Percentiles rank a stretch among this genome's conserved stretches.
These are phyloP conservation scores for Excalfactoria chinensis DNA, from an alignment of 2,113 vertebrate genomes.

Conservation along the genomic window DNA sequence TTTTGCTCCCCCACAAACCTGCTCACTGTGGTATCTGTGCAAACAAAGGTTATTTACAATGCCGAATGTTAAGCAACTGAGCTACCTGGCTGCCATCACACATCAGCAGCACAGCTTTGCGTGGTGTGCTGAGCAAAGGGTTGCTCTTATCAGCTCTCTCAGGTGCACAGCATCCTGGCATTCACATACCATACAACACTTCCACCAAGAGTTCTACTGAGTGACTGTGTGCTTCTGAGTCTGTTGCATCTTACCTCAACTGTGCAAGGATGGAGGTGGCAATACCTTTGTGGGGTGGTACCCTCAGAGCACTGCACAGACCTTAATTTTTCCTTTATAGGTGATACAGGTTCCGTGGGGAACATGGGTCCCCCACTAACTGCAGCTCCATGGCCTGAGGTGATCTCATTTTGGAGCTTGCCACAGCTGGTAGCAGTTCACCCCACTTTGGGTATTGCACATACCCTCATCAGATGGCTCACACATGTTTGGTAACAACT, in stretches of 20 bases:
- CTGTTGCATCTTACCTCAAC: neutral
- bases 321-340: neutral
- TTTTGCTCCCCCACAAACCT: neutral
- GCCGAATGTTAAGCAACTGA: neutral
- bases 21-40: neutral
- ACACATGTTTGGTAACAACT: neutral
- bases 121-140: rapidly evolving
- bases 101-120: rapidly evolving
- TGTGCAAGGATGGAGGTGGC: rapidly evolving
- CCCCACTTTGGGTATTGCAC: neutral
- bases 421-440: neutral
- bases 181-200: neutral
- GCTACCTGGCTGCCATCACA: neutral
- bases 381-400: neutral
- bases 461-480: neutral
- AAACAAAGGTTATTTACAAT: neutral
- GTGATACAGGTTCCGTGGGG: neutral
- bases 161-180: rapidly evolving
- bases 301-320: neutral
- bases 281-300: neutral
- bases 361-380: neutral
- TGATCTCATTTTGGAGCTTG: neutral
- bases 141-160: rapidly evolving
- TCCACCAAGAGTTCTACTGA: neutral
- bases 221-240: neutral